Evolutionary conservation across 2,113 vertebrate species (phyloP), one percentile per base, ranked within the genome.

Genomic region (Edolisoma coerulescens): DNA sequence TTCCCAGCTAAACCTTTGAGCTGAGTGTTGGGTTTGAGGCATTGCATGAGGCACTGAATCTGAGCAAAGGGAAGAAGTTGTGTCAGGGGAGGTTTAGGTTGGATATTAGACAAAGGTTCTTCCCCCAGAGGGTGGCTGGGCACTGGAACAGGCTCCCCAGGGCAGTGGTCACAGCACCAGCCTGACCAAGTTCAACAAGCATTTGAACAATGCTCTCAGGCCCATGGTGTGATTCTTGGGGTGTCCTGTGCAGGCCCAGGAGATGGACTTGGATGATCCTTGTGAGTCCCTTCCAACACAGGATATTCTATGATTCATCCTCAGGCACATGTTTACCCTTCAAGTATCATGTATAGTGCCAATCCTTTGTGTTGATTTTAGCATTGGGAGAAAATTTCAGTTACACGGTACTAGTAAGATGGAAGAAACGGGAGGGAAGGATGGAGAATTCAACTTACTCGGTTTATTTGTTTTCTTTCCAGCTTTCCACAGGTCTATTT

Each of bases 401-500:
- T 65, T 69, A 35, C 37, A 60, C 87, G 70, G 41, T 83, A 54
- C 49, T 68, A 69, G n/a, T 32, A 17, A 77, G 30, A 19, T 82
- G 53, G 70, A 75, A 75, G 44, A 88, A 89, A 60, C 41, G 41
- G 28, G 27, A 12, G 35, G 16, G 4, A 2, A 5, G 39, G 33
- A 49, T 45, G 32, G n/a, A 86, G 67, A 83, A 86, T 83, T 79
- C 32, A 60, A 49, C 67, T 53, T 71, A 52, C 32, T 70, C 85
- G 32, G 13, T 94, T 87, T 86, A 53, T 78, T 93, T 91, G 63
- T 80, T 95, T 95, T 86, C n/a, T n/a, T 85, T 93, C n/a, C 63
- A 82, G 88, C 41, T 96, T 94, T 88, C 41, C 54, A 76, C 49
- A 35, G 42, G 33, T 93, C 65, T 95, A 1, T 17, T 93, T 91